Conservation (phyloP, 2,797 vertebrate genomes). For the Scyliorhinus canicula region DNA sequence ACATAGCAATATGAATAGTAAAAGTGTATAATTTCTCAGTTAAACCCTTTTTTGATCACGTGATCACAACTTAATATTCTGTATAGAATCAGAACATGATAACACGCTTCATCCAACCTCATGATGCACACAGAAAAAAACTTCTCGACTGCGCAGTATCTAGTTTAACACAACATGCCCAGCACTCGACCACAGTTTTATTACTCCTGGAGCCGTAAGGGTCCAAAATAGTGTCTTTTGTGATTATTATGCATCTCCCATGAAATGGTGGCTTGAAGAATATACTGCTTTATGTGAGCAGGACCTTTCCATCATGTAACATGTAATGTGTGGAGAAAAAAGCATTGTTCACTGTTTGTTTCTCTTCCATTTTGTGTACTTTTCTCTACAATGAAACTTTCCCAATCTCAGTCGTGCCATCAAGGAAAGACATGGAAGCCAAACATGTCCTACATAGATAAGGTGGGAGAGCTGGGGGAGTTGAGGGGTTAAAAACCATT, state of each 20-base stretch:
- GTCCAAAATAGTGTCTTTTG: neutral
- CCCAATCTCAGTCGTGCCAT: slow-evolving; percentile 6
- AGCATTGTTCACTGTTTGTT: neutral
- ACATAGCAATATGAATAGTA: neutral
- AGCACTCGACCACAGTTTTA: neutral
- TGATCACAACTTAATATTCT: neutral
- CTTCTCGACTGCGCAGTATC: neutral
- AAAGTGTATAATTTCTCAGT: slow-evolving; percentile 1
- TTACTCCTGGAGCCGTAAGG: neutral
- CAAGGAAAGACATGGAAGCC: neutral
- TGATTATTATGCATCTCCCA: neutral
- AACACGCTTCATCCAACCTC: neutral
- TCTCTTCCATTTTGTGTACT: slow-evolving; percentile 14
- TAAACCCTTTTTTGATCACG: neutral
- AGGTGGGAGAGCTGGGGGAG: neutral
- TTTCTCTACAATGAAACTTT: neutral
- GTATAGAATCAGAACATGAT: neutral
- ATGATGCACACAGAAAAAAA: neutral
- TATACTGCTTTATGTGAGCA: neutral
- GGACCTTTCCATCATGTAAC: neutral
- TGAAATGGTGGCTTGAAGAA: neutral
- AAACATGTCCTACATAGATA: neutral
- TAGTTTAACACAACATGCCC: neutral
- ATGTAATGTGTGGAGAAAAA: slow-evolving; percentile 4
- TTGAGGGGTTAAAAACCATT: neutral